Evolutionary conservation across 2,113 vertebrate species (phyloP), one percentile per base, ranked within the genome.

Genomic region (Lagopus leucura): DNA sequence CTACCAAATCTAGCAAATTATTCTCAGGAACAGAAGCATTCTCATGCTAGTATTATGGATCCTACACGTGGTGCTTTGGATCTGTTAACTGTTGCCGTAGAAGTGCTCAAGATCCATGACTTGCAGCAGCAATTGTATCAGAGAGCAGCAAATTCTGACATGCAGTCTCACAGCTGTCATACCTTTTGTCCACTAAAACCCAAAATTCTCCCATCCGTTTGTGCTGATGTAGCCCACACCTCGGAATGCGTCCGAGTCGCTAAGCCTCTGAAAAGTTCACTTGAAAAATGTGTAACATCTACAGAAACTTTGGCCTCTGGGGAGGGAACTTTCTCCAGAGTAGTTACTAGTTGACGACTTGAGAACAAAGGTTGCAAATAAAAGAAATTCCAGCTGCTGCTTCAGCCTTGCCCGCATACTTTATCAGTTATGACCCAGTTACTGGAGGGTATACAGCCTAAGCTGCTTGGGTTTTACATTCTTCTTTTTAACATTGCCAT

Each of bases 81-180:
- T 94, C 94, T 95, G 72, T 81, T 95, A 88, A 95, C 11, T 85
- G 77, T 93, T 19, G 34, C 75, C 63, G 25, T 25, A 90, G 82
- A 84, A 85, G 21, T 93, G 19, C 48, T 88, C 86, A 86, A 86
- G 85, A 95, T 96, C 93, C 89, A 71, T 87, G 52, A 81, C 92
- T 85, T 92, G 70, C 93, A 8, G 5, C 80, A 92, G 79, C 58
- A 91, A 82, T 79, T 96, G 92, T 97, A 73, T 86, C 58, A n/a
- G 79, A 95, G 91, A 95, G 94, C 86, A 95, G 93, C 93, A 97
- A 96, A 92, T 95, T 95, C 91, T 90, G 94, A 90, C 47, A 18
- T 8, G n/a, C 94, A 90, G 82, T 94, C 43, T 91, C 92, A 95
- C 96, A 97, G 96, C 96, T 97, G 97, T 97, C 95, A 90, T 81